phyloP scores from a whole-genome alignment of 2,113 vertebrate genomes.

The Bettongia penicillata region DNA sequence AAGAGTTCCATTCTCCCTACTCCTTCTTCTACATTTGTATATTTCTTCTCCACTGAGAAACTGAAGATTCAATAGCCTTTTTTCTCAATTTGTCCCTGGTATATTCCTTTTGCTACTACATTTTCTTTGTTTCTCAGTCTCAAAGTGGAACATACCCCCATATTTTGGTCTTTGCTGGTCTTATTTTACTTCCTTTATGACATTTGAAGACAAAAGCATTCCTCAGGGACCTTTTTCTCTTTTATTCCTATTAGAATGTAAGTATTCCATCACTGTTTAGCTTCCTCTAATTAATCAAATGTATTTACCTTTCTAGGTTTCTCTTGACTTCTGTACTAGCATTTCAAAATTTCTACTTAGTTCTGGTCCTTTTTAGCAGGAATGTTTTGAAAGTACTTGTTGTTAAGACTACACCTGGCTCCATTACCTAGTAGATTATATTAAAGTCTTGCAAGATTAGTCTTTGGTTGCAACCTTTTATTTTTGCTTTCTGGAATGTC shows the following conservation, averaged over 20 bases:
- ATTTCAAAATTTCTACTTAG: background rate
- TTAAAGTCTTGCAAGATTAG: background rate
- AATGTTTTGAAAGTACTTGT: background rate
- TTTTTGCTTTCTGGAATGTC: background rate
- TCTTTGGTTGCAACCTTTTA: background rate
- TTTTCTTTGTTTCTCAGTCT: background rate
- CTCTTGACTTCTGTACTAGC: too few relatives aligned
- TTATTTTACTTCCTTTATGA: background rate
- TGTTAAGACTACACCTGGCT: background rate
- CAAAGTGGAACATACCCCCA: background rate
- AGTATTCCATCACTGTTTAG: background rate
- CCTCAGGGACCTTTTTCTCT: too few relatives aligned
- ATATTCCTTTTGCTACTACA: background rate
- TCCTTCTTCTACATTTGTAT: background rate
- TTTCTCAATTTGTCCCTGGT: background rate
- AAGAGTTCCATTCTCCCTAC: background rate
- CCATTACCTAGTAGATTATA: background rate
- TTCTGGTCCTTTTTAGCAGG: background rate
- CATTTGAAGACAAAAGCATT: background rate
- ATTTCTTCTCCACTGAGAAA: background rate
- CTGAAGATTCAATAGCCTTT: background rate
- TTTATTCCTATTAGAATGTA: too few relatives aligned
- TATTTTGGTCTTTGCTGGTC: background rate
- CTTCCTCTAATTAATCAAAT: background rate
- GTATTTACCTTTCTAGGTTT: too few relatives aligned